These are phyloP conservation scores for Eupithecia insigniata DNA, from an alignment of 2,888 invertebrate species.

Conservation along the genomic window DNA sequence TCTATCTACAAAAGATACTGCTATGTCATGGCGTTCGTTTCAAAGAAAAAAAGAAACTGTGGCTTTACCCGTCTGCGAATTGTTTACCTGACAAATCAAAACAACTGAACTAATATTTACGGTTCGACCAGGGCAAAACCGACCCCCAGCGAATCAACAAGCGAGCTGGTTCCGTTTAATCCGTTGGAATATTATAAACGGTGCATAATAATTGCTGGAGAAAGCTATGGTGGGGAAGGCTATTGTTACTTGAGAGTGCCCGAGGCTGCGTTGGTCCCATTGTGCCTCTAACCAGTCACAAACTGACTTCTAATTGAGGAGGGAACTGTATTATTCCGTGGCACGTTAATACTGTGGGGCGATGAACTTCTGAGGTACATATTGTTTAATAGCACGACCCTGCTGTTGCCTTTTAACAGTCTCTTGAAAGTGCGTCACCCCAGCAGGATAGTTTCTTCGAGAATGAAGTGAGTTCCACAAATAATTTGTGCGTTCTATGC, in stretches of 20 bases:
- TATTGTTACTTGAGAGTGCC: constrained; percentile 13
- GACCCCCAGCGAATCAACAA: constrained; percentile 24
- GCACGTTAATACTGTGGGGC: constrained; percentile 14
- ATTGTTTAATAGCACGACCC: background rate
- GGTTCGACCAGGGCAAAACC: constrained; percentile 14
- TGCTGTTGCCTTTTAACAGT: background rate
- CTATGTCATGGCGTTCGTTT: background rate
- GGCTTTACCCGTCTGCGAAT: constrained; percentile 1
- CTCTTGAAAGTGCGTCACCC: too few species aligned
- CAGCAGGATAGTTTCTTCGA: too few species aligned
- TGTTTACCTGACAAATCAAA: constrained; percentile 21
- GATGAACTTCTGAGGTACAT: constrained; percentile 1
- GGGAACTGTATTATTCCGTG: constrained; percentile 34
- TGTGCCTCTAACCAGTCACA: constrained; percentile 53
- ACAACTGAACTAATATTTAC: constrained; percentile 21
- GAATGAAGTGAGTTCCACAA: too few species aligned
- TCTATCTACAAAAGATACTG: background rate
- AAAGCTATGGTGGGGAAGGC: constrained; percentile 36
- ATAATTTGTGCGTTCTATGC: too few species aligned
- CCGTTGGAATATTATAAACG: constrained; percentile 46
- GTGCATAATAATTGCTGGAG: constrained; percentile 49
- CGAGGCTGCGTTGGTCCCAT: constrained; percentile 39
- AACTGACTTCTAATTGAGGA: constrained; percentile 57
- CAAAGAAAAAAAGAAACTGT: constrained; percentile 1
- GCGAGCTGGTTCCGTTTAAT: constrained; percentile 29